Evolutionary conservation across 2,797 vertebrate species (phyloP).

Genomic region (Hemitrygon akajei): DNA sequence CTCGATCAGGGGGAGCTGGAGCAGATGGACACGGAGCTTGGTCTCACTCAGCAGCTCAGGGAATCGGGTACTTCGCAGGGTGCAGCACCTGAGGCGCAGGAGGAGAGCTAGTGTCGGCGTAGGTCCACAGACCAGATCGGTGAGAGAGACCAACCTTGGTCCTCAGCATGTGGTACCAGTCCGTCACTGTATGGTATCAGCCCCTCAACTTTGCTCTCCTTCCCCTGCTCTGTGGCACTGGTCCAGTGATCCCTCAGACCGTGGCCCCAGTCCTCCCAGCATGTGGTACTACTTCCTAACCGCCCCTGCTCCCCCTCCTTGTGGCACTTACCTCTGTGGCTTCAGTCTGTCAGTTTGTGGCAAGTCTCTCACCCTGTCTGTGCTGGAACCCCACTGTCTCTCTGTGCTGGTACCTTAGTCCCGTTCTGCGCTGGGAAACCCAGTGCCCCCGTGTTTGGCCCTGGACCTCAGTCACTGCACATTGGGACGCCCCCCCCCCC

Average conservation of each 20-base stretch:
- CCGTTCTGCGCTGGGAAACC: too few species aligned
- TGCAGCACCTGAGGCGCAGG: background rate
- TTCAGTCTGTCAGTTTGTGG: too few species aligned
- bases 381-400: too few species aligned
- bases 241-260: too few species aligned
- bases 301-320: background rate
- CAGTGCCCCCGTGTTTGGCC: too few species aligned
- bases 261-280: background rate
- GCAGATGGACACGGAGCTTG: slow-evolving; percentile 74
- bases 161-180: background rate
- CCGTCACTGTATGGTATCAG: background rate
- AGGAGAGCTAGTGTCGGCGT: background rate
- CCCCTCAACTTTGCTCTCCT: too few species aligned
- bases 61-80: background rate
- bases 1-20: slow-evolving; percentile 98
- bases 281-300: background rate
- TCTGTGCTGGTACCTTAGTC: too few species aligned
- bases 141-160: background rate
- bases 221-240: background rate
- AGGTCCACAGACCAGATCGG: background rate
- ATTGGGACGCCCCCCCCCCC: too few species aligned
- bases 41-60: slow-evolving; percentile 51
- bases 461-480: too few species aligned
- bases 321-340: too few species aligned
- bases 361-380: too few species aligned